Conservation (phyloP, 2,113 vertebrate genomes). For the Turnix velox region DNA sequence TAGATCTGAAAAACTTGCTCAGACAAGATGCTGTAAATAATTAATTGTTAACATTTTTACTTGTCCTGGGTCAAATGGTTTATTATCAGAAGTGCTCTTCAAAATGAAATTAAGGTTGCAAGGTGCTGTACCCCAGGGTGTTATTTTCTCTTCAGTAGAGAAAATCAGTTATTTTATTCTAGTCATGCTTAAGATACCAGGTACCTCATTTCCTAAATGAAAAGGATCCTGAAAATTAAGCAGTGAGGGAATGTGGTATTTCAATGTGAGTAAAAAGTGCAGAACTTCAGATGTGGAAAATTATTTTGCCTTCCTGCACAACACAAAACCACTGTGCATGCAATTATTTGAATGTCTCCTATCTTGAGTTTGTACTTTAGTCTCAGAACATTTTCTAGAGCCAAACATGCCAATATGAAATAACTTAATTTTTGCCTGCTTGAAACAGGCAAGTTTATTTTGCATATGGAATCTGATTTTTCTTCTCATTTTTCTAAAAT, state of each 20-base stretch:
- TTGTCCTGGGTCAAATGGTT: background rate
- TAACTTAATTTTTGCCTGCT: background rate
- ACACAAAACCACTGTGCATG: background rate
- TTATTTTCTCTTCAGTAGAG: background rate
- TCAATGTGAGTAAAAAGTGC: background rate
- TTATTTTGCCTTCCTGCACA: background rate
- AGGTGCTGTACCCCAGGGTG: background rate
- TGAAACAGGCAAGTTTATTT: background rate
- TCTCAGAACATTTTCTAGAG: background rate
- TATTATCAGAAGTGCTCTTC: background rate
- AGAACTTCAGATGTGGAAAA: background rate
- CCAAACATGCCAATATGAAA: background rate
- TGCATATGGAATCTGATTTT: background rate
- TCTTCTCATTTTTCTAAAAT: background rate
- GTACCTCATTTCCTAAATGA: background rate
- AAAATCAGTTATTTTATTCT: background rate
- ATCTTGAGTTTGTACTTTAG: background rate
- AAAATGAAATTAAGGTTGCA: background rate
- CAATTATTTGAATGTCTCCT: background rate
- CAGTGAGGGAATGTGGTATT: background rate
- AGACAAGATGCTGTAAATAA: background rate
- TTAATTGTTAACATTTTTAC: slow-evolving; percentile 2
- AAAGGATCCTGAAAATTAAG: background rate
- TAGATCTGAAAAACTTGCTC: background rate
- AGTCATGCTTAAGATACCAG: background rate